Evolutionary conservation across 2,113 vertebrate species (phyloP).

Genomic region (Tringa solitaria): DNA sequence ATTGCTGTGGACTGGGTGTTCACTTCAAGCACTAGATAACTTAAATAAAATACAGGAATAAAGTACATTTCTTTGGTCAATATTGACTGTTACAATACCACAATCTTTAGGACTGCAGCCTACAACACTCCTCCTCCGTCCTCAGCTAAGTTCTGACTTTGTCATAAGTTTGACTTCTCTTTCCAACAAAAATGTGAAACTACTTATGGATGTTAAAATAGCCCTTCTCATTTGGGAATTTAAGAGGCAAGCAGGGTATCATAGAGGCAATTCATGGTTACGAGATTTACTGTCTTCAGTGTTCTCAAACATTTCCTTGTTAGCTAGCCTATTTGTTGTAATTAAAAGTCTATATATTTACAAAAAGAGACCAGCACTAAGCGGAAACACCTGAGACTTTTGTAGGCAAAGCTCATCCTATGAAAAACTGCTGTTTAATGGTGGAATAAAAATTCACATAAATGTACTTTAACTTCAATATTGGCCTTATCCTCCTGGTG

Average conservation of each 20-base stretch:
- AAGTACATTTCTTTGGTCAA: not conserved
- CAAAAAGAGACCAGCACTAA: not conserved
- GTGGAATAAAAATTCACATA: not conserved
- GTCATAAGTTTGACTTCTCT: not conserved
- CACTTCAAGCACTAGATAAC: not conserved
- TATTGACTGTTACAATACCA: not conserved
- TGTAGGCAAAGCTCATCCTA: not conserved
- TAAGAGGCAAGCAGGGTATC: not conserved
- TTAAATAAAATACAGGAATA: conserved; percentile 7
- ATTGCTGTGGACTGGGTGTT: not conserved
- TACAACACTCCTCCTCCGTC: not conserved
- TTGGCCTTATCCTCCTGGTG: conserved; percentile 1
- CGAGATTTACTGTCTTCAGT: conserved; percentile 50
- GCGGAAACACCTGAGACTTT: not conserved
- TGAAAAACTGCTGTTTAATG: conserved; percentile 32
- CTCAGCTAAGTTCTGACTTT: not conserved
- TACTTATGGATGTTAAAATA: conserved; percentile 17
- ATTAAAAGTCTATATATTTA: conserved; percentile 40
- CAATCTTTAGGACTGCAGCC: not conserved
- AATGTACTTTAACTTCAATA: conserved; percentile 8
- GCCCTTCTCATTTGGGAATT: not conserved
- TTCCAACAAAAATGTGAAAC: conserved; percentile 47
- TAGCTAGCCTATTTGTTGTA: not conserved
- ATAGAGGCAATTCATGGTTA: conserved; percentile 41
- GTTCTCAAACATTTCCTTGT: conserved; percentile 39